Evolutionary conservation across 1,140 invertebrate species (phyloP), one percentile per base, ranked within the genome.

Genomic region (Nymphalis io): DNA sequence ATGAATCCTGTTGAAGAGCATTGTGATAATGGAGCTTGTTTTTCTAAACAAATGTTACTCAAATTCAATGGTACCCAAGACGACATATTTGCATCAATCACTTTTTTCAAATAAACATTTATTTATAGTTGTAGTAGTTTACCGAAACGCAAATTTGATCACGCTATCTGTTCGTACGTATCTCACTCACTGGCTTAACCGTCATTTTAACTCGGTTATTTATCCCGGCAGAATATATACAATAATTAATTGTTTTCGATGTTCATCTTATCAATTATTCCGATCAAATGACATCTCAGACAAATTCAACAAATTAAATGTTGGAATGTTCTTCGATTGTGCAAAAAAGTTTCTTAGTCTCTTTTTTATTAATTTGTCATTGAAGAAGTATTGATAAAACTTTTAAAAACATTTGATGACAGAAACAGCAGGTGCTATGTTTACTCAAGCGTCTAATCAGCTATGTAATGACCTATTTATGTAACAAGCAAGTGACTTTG

Each of bases 51-150:
- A 12, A 93, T 82, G 16, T 84, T 72, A n/a, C 90, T 76, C 53
- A 95, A 84, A 74, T 95, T 90, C 15, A 90, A 92, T 6, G 94
- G 93, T 13, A 91, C 76, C 93, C 93, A 95, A 12, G 74, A 15
- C 91, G 77, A 93, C 93, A 95, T 21, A 74, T 74, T 10, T 13
- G 3, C 12, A 51, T 20, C 46, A 20, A 18, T 20, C n/a, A 46
- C 5, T 46, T 20, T 6, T 16, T 8, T 46, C 4, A 20, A 0
- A 15, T 46, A 46, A 33, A 33, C 27, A 33, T 33, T 0, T 33
- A 8, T 33, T 33, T 33, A 33, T 33, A 8, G 27, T 33, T 33
- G 1, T 33, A 33, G 27, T 8, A 33, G 27, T 33, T 33, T 33
- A 33, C 3, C 27, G 6, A 8, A 33, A 33, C 27, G 10, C 27